phyloP scores from a whole-genome alignment of 2,113 vertebrate species.

The Phoxinus phoxinus region DNA sequence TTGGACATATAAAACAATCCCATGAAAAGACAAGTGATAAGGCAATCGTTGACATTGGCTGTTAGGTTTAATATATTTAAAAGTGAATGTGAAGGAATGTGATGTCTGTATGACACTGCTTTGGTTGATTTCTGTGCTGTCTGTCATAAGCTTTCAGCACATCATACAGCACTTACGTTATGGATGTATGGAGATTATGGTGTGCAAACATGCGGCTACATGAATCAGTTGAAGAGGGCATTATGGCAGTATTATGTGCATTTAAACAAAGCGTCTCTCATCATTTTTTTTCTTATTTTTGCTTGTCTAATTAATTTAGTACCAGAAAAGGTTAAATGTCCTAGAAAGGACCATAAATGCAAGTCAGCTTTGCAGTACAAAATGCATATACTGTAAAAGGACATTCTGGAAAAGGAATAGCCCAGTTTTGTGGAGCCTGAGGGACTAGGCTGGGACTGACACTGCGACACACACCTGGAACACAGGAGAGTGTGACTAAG shows the following conservation, averaged over 20 bases:
- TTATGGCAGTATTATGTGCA: not conserved
- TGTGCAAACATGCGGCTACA: not conserved
- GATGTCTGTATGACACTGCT: not conserved
- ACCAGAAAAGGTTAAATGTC: not conserved
- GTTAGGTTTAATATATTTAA: not conserved
- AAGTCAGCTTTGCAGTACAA: slow-evolving; percentile 7
- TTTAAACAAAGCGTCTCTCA: not conserved
- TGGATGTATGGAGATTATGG: not conserved
- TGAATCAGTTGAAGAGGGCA: not conserved
- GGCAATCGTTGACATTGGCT: not conserved
- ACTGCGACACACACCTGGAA: slow-evolving; percentile 25
- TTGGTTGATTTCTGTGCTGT: not conserved
- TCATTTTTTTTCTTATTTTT: not conserved
- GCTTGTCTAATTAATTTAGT: slow-evolving; percentile 18
- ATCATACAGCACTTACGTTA: not conserved
- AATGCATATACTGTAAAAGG: slow-evolving; percentile 19
- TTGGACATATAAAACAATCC: slow-evolving; percentile 3
- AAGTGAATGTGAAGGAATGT: not conserved
- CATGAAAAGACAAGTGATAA: not conserved
- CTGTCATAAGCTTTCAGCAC: not conserved
- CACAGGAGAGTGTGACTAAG: slow-evolving; percentile 3
- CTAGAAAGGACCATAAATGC: not conserved
- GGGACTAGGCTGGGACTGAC: slow-evolving; percentile 19
- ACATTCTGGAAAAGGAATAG: slow-evolving; percentile 32
- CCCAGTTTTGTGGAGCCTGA: slow-evolving; percentile 24